Conservation (phyloP, 2,113 vertebrate species). For the Alaudala cheleensis region DNA sequence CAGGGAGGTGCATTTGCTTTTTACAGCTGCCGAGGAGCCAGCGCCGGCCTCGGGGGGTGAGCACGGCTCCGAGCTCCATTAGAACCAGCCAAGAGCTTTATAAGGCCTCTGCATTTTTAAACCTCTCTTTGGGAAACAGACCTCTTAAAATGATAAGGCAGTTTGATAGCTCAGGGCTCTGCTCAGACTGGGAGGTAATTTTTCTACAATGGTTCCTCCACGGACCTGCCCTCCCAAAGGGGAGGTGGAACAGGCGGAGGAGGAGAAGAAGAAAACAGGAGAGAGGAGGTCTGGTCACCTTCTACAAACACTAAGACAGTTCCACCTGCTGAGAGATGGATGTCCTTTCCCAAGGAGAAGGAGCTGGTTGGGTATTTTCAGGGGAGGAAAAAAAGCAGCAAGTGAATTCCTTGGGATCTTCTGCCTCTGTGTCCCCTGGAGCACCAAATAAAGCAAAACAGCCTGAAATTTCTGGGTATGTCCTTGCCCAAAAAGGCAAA, state of each 20-base stretch:
- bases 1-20: not conserved
- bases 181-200: not conserved
- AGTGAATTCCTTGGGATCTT: not conserved
- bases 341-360: not conserved
- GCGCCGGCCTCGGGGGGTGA: not conserved
- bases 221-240: not conserved
- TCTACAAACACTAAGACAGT: not conserved
- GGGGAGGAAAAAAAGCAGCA: not conserved
- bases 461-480: not conserved
- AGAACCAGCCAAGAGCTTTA: conserved; percentile 23
- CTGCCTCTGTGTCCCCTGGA: not conserved
- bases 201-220: not conserved
- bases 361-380: not conserved
- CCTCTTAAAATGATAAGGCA: not conserved
- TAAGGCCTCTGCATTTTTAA: conserved; percentile 31
- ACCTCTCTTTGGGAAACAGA: conserved; percentile 15
- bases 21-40: accelerated
- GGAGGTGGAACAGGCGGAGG: not conserved
- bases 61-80: not conserved
- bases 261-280: not conserved
- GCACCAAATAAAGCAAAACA: not conserved
- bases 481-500: not conserved
- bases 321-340: not conserved
- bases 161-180: not conserved
- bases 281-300: not conserved